These are phyloP conservation scores for Panagrolaimus sp. DNA, from an alignment of 1,140 invertebrate genomes.

Conservation along the genomic window DNA sequence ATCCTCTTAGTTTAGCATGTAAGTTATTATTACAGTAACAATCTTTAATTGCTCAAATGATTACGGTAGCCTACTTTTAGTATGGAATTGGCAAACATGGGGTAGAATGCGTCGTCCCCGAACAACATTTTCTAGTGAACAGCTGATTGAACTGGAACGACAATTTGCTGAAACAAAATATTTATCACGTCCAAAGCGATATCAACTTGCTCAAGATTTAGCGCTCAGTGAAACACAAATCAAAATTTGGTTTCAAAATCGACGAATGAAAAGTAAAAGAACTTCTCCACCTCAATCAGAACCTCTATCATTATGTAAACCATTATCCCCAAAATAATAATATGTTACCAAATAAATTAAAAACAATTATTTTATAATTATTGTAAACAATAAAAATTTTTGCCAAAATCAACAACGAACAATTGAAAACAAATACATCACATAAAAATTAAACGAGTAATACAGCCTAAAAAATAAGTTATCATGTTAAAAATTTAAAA, in stretches of 20 bases:
- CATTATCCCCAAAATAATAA: neutral
- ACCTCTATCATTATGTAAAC: neutral
- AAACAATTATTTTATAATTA: neutral
- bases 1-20: neutral
- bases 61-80: slow-evolving; percentile 19
- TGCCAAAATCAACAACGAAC: slow-evolving; percentile 7
- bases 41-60: no score
- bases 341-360: neutral
- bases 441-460: neutral
- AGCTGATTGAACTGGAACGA: slow-evolving; percentile 91
- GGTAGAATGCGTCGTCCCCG: slow-evolving; percentile 89
- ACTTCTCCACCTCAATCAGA: neutral
- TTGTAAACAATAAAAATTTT: slow-evolving; percentile 6
- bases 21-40: neutral
- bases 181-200: slow-evolving; percentile 90
- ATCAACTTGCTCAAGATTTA: slow-evolving; percentile 92
- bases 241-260: slow-evolving; percentile 70
- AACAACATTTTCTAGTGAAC: slow-evolving; percentile 95
- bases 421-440: slow-evolving; percentile 9
- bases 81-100: slow-evolving; percentile 54
- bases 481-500: no score
- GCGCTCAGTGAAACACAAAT: slow-evolving; percentile 73
- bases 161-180: slow-evolving; percentile 99
- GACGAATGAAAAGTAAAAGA: slow-evolving; percentile 93
- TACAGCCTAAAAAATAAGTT: no score